Percentiles rank a stretch among this genome's conserved stretches.
Conservation (phyloP, 2,888 invertebrate genomes). For the Harmothoe impar region DNA sequence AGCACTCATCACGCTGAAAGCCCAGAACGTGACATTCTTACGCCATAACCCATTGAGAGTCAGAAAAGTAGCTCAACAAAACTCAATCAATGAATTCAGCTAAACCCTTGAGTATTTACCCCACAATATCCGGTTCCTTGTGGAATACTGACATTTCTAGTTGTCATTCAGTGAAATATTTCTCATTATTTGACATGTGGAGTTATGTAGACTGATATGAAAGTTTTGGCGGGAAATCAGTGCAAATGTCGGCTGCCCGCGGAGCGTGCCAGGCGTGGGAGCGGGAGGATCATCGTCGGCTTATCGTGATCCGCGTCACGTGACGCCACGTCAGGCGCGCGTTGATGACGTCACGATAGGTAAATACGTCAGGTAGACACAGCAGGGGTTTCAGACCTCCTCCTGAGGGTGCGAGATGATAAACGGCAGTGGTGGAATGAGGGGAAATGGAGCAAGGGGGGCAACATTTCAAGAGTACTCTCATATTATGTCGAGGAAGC, state of each 20-base stretch:
- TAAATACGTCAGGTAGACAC: neutral
- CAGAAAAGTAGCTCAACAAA: neutral
- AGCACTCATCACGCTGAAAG: constrained; percentile 10
- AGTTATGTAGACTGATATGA: neutral
- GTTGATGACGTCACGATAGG: neutral
- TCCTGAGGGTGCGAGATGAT: neutral
- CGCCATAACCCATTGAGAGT: neutral
- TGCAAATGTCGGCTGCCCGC: constrained; percentile 14
- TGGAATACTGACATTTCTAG: neutral
- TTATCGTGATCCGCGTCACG: constrained; percentile 35
- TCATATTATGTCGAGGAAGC: neutral
- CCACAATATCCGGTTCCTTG: neutral
- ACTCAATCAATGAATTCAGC: too few species aligned
- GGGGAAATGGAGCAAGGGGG: neutral
- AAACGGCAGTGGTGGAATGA: neutral
- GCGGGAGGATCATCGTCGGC: neutral
- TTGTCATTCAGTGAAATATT: neutral
- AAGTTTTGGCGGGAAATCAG: constrained; percentile 3
- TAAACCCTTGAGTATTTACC: neutral
- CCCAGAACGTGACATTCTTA: constrained; percentile 2
- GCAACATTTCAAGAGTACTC: neutral
- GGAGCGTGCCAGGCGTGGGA: constrained; percentile 6
- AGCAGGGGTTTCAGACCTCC: neutral
- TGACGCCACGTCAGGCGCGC: constrained; percentile 6
- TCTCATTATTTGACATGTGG: neutral